A percentile compares a stretch with the other conserved stretches of the same genome.
Conservation (phyloP, 2,113 vertebrate genomes). For the Odocoileus hemionus region DNA sequence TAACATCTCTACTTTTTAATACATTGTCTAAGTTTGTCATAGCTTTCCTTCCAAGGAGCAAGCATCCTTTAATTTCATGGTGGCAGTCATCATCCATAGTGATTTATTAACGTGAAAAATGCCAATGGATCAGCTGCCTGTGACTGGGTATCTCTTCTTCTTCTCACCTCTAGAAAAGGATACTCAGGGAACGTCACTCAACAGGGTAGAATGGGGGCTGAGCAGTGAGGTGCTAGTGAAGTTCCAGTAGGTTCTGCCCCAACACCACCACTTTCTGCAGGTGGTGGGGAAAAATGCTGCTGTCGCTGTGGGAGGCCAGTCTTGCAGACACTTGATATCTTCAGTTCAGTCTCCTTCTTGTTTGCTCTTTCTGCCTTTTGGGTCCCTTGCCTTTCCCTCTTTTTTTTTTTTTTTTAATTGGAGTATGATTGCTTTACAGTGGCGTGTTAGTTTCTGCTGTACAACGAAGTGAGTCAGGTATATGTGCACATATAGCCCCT, state of each 20-base stretch:
- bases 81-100: background rate
- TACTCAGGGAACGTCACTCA: background rate
- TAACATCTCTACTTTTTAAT: background rate
- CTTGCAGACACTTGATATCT: background rate
- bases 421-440: background rate
- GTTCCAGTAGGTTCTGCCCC: background rate
- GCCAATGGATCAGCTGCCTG: fast-evolving
- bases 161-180: background rate
- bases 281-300: background rate
- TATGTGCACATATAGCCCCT: background rate
- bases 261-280: background rate
- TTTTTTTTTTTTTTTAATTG: background rate
- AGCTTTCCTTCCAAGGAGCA: background rate
- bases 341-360: background rate
- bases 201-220: fast-evolving
- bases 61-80: background rate
- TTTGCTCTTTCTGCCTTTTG: background rate
- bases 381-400: background rate
- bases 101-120: background rate
- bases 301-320: background rate
- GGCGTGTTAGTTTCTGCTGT: background rate
- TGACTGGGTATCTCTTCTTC: background rate
- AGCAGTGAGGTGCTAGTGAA: background rate
- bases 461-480: background rate
- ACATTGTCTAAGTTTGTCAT: background rate